A percentile compares a stretch with the other conserved stretches of the same genome.
These are phyloP conservation scores for Epinephelus fuscoguttatus DNA, from an alignment of 2,113 vertebrate species.

Conservation along the genomic window DNA sequence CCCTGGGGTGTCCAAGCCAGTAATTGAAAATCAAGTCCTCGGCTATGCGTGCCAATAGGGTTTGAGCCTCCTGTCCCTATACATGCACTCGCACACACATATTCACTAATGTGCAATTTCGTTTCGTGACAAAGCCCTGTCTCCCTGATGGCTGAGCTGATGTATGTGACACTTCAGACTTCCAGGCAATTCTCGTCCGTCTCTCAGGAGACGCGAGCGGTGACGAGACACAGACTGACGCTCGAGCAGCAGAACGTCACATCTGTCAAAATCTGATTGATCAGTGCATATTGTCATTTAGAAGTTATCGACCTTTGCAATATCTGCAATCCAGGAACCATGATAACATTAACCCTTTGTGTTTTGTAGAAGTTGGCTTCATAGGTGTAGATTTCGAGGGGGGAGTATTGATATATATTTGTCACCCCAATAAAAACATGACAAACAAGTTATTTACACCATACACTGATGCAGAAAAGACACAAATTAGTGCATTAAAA, in stretches of 20 bases:
- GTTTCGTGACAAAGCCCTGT: constrained; percentile 51
- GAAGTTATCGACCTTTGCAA: neutral
- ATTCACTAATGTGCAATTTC: constrained; percentile 62
- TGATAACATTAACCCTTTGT: neutral
- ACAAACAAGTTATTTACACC: no score
- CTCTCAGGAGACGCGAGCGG: constrained; percentile 41
- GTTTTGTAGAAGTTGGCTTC: neutral
- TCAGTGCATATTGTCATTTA: neutral
- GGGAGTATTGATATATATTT: no score
- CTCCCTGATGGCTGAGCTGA: constrained; percentile 53
- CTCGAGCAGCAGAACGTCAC: neutral
- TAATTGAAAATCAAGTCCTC: constrained; percentile 82
- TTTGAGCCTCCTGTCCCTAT: constrained; percentile 22
- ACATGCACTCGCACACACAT: constrained; percentile 40
- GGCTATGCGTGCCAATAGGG: constrained; percentile 50
- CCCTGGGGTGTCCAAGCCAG: constrained; percentile 47
- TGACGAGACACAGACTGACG: constrained; percentile 11
- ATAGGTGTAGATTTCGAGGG: no score
- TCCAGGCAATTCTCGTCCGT: constrained; percentile 52
- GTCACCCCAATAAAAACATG: no score
- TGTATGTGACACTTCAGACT: constrained; percentile 66
- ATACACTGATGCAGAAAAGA: no score
- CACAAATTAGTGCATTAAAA: no score
- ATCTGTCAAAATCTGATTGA: constrained; percentile 4
- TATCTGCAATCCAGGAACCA: neutral